A percentile compares a stretch with the other conserved stretches of the same genome.
Conservation (phyloP, 2,113 vertebrate species). For the Hipposideros armiger region DNA sequence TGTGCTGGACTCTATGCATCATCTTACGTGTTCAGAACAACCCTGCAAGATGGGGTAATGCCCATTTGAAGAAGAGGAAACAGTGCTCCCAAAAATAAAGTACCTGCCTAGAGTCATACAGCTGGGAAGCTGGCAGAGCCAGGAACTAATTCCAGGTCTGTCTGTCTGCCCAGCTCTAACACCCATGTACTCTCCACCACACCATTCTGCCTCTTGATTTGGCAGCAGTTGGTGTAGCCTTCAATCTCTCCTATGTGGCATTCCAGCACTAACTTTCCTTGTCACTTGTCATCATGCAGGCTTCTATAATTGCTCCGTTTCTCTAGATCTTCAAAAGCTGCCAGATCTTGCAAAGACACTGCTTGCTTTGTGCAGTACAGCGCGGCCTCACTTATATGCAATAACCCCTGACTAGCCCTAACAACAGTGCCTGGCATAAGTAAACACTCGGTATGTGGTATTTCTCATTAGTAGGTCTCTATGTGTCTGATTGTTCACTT, state of each 20-base stretch:
- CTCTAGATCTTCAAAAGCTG: slow-evolving; percentile 32
- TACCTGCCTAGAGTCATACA: not conserved
- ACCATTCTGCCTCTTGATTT: slow-evolving; percentile 9
- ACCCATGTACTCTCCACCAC: not conserved
- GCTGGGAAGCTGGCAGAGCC: not conserved
- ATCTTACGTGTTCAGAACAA: not conserved
- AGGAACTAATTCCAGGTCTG: not conserved
- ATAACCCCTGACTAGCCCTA: not conserved
- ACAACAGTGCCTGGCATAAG: not conserved
- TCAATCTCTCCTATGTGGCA: slow-evolving; percentile 16
- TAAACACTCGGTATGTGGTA: not conserved
- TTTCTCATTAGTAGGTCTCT: not conserved
- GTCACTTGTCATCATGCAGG: slow-evolving; percentile 39
- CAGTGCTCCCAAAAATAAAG: not conserved
- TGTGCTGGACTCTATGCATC: not conserved
- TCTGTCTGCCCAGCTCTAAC: not conserved
- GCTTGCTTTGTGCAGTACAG: not conserved
- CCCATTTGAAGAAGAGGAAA: not conserved
- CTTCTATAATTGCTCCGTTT: slow-evolving; percentile 40
- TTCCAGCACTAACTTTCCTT: not conserved
- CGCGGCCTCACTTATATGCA: not conserved
- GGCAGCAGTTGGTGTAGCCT: not conserved
- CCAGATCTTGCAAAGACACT: slow-evolving; percentile 55
- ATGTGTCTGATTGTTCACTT: not conserved
- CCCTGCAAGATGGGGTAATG: not conserved